Percentiles rank a stretch among this genome's conserved stretches.
Conservation (phyloP, 2,797 vertebrate genomes). For the Eidolon dupreanum region DNA sequence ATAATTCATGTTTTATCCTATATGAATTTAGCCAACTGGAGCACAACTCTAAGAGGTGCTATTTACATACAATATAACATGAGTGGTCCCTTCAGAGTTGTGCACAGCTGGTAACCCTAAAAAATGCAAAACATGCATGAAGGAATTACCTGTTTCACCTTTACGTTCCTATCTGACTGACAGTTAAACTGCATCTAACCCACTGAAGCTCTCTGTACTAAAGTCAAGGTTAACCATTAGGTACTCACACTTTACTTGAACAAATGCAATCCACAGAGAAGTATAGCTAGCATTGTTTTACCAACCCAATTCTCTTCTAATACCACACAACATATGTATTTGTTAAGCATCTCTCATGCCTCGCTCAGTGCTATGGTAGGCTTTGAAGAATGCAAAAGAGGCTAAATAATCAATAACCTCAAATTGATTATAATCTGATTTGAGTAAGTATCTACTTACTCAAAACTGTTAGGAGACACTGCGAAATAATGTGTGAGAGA, state of each 20-base stretch:
- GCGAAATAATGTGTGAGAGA: background rate
- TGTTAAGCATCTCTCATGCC: background rate
- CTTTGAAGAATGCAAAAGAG: background rate
- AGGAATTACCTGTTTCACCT: background rate
- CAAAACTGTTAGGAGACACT: slow-evolving; percentile 44
- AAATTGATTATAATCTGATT: background rate
- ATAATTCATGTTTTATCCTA: background rate
- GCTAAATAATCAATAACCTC: background rate
- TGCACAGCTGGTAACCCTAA: background rate
- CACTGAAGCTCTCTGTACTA: background rate
- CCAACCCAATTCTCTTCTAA: background rate
- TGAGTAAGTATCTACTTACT: slow-evolving; percentile 18
- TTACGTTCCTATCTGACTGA: background rate
- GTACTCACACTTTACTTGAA: background rate
- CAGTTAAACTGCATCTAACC: background rate
- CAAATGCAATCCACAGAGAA: background rate
- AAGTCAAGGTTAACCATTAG: background rate
- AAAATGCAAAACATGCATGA: background rate
- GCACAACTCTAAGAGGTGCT: background rate
- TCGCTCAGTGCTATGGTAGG: background rate
- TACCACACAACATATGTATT: background rate
- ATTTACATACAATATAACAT: background rate
- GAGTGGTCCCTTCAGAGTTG: background rate
- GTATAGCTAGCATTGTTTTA: background rate
- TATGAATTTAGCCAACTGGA: background rate